Conservation (phyloP, 2,888 invertebrate species). For the Melanotus villosus region DNA sequence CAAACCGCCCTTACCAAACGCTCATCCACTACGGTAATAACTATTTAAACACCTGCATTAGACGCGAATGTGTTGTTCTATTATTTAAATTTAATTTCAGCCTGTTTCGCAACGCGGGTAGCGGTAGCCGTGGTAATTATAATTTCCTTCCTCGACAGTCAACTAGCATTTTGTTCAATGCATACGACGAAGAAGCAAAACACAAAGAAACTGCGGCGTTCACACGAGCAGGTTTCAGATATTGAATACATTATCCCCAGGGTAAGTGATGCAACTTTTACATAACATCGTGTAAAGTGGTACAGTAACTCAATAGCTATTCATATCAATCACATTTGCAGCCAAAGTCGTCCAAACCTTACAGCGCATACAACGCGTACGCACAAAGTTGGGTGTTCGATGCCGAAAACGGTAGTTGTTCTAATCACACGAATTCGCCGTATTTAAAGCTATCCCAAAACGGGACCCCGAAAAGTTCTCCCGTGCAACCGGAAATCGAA, state of each 20-base stretch:
- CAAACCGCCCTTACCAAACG: conserved; percentile 63
- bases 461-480: conserved; percentile 56
- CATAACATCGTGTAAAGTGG: conserved; percentile 35
- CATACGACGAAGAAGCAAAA: conserved; percentile 60
- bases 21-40: conserved; percentile 66
- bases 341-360: conserved; percentile 66
- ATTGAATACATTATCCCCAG: conserved; percentile 72
- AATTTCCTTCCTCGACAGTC: conserved; percentile 69
- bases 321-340: conserved; percentile 55
- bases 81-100: conserved; percentile 56
- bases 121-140: conserved; percentile 67
- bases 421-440: conserved; percentile 59
- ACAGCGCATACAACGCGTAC: conserved; percentile 67
- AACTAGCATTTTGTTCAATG: conserved; percentile 70
- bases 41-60: neutral
- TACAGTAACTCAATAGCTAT: conserved; percentile 5
- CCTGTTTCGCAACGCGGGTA: conserved; percentile 68
- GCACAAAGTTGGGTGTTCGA: conserved; percentile 72
- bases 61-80: neutral
- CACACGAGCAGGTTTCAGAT: conserved; percentile 69
- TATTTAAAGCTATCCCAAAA: conserved; percentile 63
- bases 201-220: conserved; percentile 58
- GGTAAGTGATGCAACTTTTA: conserved; percentile 62
- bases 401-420: conserved; percentile 59
- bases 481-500: conserved; percentile 12